A percentile compares a stretch with the other conserved stretches of the same genome.
These are phyloP conservation scores for Lepidochitona cinerea DNA, from an alignment of 2,888 invertebrate species.

Conservation along the genomic window DNA sequence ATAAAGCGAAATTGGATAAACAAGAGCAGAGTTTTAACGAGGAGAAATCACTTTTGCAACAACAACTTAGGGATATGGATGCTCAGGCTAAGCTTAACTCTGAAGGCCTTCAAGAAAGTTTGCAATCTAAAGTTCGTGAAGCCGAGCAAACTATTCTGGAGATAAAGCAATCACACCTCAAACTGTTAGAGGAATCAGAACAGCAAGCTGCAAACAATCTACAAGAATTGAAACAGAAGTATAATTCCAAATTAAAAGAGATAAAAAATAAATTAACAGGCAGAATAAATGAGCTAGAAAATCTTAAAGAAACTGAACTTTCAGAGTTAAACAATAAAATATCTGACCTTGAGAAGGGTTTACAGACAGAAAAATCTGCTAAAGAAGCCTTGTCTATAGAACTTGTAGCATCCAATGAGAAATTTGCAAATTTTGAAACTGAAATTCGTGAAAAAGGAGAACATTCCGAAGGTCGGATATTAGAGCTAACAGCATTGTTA, in stretches of 20 bases:
- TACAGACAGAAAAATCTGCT: slow-evolving; percentile 36
- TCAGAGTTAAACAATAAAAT: slow-evolving; percentile 18
- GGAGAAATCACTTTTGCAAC: slow-evolving; percentile 46
- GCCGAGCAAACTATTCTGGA: slow-evolving; percentile 34
- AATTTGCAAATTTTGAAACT: slow-evolving; percentile 52
- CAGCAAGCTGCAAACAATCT: slow-evolving; percentile 43
- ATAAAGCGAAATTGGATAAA: not conserved
- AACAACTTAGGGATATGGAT: slow-evolving; percentile 32
- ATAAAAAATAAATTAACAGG: slow-evolving; percentile 11
- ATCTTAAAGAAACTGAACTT: slow-evolving; percentile 24
- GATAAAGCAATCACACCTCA: slow-evolving; percentile 26
- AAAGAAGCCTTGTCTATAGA: slow-evolving; percentile 50
- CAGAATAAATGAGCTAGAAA: slow-evolving; percentile 26
- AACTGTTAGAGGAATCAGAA: slow-evolving; percentile 36
- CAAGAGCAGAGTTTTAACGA: not conserved
- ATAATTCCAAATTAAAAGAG: slow-evolving; percentile 54
- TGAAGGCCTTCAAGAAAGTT: slow-evolving; percentile 38
- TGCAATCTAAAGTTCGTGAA: slow-evolving; percentile 47
- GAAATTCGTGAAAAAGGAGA: slow-evolving; percentile 24
- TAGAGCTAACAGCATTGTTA: not conserved
- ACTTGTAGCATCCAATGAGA: slow-evolving; percentile 51
- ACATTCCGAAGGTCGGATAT: not conserved
- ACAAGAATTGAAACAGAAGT: slow-evolving; percentile 58
- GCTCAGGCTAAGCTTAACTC: slow-evolving; percentile 29
- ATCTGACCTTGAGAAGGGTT: slow-evolving; percentile 29